A percentile compares a stretch with the other conserved stretches of the same genome.
These are phyloP conservation scores for Disparrhopalites patrizii DNA, from an alignment of 2,888 invertebrate species.

Conservation along the genomic window DNA sequence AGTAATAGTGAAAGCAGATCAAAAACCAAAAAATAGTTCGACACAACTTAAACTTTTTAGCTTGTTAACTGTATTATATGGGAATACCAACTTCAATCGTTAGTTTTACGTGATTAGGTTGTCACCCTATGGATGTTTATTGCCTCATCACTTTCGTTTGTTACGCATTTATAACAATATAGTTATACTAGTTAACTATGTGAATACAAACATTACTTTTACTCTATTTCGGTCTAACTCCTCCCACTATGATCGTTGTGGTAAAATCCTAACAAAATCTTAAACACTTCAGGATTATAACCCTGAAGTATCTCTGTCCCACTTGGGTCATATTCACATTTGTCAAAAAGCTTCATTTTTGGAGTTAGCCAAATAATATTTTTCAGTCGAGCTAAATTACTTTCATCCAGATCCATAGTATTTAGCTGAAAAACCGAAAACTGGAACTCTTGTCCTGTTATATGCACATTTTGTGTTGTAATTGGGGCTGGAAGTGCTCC, in stretches of 20 bases:
- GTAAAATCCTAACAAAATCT: conserved; percentile 74
- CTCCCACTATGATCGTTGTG: conserved; percentile 29
- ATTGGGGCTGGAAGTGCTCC: conserved; percentile 68
- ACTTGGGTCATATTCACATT: conserved; percentile 61
- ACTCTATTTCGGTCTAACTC: no score
- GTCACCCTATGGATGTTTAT: no score
- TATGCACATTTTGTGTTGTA: conserved; percentile 75
- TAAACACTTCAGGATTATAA: conserved; percentile 75
- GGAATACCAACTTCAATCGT: no score
- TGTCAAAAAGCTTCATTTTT: conserved; percentile 62
- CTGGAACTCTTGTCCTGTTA: conserved; percentile 71
- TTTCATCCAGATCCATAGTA: conserved; percentile 64
- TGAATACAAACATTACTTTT: no score
- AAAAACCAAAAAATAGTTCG: no score
- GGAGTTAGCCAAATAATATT: conserved; percentile 75
- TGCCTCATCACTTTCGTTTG: no score
- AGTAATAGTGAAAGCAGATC: no score
- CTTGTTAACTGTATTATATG: no score
- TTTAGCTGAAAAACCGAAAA: conserved; percentile 82
- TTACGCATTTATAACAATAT: no score
- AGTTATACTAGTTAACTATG: no score
- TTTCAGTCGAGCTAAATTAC: conserved; percentile 55
- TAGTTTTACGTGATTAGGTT: no score
- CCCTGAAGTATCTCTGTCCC: conserved; percentile 65
- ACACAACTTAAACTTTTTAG: no score